These are phyloP conservation scores for Physella acuta DNA, from an alignment of 1,140 invertebrate species.

Conservation along the genomic window DNA sequence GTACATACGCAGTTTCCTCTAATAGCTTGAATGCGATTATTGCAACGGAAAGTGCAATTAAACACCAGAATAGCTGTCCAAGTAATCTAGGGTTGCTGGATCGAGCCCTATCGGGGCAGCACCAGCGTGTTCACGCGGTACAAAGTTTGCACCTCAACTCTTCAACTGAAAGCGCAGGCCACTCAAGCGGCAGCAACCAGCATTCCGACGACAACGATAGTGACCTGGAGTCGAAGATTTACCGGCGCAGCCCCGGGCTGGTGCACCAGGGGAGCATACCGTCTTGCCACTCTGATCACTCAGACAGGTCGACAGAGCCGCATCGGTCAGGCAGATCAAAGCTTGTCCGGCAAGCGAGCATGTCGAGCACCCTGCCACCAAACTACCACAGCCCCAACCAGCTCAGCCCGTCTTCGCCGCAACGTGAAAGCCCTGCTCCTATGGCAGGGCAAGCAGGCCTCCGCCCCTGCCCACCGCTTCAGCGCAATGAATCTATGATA, in stretches of 20 bases:
- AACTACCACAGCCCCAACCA: slow-evolving; percentile 1
- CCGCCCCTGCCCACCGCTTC: slow-evolving; percentile 15
- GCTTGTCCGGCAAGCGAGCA: not conserved
- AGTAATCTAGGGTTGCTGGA: not conserved
- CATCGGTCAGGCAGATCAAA: not conserved
- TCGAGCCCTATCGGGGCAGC: not conserved
- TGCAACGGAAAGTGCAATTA: not conserved
- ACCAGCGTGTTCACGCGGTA: not conserved
- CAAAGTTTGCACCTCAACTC: not conserved
- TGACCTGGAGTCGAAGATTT: slow-evolving; percentile 1
- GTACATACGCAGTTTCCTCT: not conserved
- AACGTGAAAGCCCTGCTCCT: not conserved
- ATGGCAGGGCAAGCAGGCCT: not conserved
- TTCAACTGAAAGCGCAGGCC: too few relatives aligned
- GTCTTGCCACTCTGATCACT: not conserved
- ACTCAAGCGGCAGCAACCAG: not conserved
- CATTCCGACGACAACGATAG: slow-evolving; percentile 8
- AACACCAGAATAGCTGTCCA: slow-evolving; percentile 19
- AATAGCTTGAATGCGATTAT: not conserved
- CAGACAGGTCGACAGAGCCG: not conserved
- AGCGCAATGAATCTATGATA: slow-evolving; percentile 50
- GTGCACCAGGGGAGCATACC: slow-evolving; percentile 24
- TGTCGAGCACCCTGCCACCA: not conserved
- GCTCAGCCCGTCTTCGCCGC: slow-evolving; percentile 15
- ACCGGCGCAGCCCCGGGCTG: slow-evolving; percentile 1